Percentiles rank a stretch among this genome's conserved stretches.
phyloP scores from a whole-genome alignment of 2,113 vertebrate species.

The Petaurus breviceps region DNA sequence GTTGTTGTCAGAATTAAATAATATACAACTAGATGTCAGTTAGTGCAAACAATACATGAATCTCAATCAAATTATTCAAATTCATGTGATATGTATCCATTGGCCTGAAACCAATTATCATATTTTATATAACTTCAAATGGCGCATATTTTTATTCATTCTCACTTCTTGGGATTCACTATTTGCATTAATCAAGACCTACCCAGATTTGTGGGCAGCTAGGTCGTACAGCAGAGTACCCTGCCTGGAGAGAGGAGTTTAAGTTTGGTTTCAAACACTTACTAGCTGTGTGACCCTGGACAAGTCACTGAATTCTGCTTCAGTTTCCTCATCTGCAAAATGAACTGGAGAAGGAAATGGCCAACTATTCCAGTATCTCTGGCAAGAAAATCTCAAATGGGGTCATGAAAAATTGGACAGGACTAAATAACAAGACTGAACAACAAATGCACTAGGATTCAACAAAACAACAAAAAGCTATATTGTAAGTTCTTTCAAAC shows the following conservation, averaged over 20 bases:
- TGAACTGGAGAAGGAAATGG: too few species aligned
- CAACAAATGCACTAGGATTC: too few species aligned
- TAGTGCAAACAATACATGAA: not conserved
- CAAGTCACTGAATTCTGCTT: too few species aligned
- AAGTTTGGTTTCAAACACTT: not conserved
- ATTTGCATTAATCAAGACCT: not conserved
- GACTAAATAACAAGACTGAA: not conserved
- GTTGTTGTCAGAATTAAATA: not conserved
- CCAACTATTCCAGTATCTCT: too few species aligned
- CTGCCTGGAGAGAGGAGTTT: not conserved
- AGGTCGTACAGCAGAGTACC: too few species aligned
- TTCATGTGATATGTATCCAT: not conserved
- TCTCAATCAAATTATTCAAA: not conserved
- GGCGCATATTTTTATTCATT: not conserved
- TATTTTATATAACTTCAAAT: not conserved
- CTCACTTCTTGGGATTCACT: not conserved
- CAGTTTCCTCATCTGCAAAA: too few species aligned
- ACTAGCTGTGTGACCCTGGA: too few species aligned
- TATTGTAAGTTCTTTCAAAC: not conserved
- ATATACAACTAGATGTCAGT: not conserved
- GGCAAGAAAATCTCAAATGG: not conserved
- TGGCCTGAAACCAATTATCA: not conserved
- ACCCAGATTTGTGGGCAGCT: too few species aligned
- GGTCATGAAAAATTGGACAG: not conserved
- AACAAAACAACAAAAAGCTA: not conserved